Base-by-base conservation (phyloP, 1,140 invertebrate species). In the Proales similis region DNA sequence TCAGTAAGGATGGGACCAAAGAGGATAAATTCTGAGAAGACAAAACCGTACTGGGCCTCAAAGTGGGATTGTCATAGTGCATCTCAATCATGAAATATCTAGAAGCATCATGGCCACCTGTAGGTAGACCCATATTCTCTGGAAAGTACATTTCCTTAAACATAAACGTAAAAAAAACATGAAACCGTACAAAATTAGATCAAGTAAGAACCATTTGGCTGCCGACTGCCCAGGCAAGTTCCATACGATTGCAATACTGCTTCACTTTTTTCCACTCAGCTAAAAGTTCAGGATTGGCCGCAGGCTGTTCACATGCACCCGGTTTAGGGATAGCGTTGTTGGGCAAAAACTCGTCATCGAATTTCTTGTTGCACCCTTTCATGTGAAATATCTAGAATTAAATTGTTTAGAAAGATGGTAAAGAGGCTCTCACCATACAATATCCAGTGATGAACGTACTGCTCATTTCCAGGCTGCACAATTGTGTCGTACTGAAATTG, bases 61-160 rank as follows among this genome's bases (percentile, higher is more conserved):
- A 33, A 49, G 32, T 7, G 4, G 22, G 22, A 32, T 49, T 49
- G 6, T 49, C 20, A 17, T 49, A 49, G 14, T 49, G 48, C 3
- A 49, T 4, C 22, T 49, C 48, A 27, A 49, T 30, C 48, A 49
- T 49, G 38, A 49, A 49, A 49, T 49, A 49, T 49, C 38, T 49
- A 14, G 38, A 49, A 33, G 32, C 48, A 49, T 49, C 48, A 27
- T 27, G 11, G 3, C 48, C 48, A 26, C 48, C 48, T 3, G 38
- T 33, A 30, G 48, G 48, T 22, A 20, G 38, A 4, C 48, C 48
- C 20, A 33, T 49, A 17, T 49, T 33, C 22, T 29, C 22, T 4
- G 48, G 48, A 49, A 27, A 49, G 32, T 49, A 29, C 3, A 49
- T 14, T 30, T 49, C 48, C 48, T 49, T 27, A 26, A 49, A 49